phyloP scores from a whole-genome alignment of 1,140 invertebrate genomes.

The Cydia pomonella region DNA sequence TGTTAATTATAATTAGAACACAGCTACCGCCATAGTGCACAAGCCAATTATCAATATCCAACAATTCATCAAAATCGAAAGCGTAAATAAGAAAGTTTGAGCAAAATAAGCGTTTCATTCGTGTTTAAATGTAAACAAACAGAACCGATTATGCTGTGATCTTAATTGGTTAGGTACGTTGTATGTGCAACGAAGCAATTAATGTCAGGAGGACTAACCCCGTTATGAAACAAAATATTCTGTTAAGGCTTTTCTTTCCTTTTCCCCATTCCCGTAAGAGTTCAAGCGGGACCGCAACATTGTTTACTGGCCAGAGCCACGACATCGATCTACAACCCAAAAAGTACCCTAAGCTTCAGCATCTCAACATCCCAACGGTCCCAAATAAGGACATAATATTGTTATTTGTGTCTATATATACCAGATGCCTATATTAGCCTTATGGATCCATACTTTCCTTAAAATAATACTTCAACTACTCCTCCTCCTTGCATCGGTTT shows the following conservation, averaged over 20 bases:
- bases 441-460: no score
- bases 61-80: background rate
- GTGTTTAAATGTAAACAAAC: background rate
- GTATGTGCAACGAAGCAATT: background rate
- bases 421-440: no score
- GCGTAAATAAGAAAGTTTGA: background rate
- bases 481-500: no score
- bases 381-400: no score
- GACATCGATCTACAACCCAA: background rate
- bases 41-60: slow-evolving; percentile 1
- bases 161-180: no score
- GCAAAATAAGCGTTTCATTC: background rate
- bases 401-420: no score
- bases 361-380: no score
- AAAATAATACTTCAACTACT: no score
- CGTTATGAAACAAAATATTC: background rate
- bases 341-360: no score
- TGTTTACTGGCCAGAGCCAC: background rate
- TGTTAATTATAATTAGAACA: slow-evolving; percentile 10
- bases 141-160: background rate
- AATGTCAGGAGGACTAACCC: background rate
- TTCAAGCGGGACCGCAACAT: no score
- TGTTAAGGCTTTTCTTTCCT: background rate
- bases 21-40: background rate
- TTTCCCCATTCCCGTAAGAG: background rate